phyloP scores from a whole-genome alignment of 2,888 invertebrate species.

The Syrista parreyssii region DNA sequence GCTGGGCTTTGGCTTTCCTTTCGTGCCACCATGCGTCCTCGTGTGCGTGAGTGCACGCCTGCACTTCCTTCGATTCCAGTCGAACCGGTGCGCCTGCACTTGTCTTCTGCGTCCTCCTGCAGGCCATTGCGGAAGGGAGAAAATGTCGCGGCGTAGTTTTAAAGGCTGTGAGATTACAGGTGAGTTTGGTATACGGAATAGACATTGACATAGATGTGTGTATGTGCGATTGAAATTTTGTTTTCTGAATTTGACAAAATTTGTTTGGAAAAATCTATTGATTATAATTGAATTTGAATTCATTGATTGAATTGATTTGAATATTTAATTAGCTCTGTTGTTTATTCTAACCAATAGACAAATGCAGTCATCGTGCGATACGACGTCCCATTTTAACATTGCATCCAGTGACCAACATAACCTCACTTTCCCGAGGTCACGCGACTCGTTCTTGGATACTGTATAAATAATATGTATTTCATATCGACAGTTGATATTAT shows the following conservation, averaged over 20 bases:
- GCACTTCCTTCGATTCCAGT: conserved; percentile 54
- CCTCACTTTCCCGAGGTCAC: background rate
- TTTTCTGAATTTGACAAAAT: background rate
- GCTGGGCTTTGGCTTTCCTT: conserved; percentile 47
- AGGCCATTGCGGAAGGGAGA: conserved; percentile 32
- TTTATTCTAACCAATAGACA: background rate
- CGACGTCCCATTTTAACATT: background rate
- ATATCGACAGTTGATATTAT: background rate
- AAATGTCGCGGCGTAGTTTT: conserved; percentile 41
- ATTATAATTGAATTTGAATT: too few relatives aligned
- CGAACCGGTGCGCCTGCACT: conserved; percentile 50
- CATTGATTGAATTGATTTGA: background rate
- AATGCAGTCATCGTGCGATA: background rate
- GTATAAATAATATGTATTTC: background rate
- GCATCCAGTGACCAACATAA: background rate
- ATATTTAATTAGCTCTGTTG: background rate
- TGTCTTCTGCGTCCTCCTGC: conserved; percentile 12
- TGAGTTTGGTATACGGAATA: background rate
- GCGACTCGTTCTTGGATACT: background rate
- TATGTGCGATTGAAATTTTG: background rate
- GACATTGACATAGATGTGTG: background rate
- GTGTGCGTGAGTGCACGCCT: conserved; percentile 36
- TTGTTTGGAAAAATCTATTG: background rate
- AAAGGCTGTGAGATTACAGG: conserved; percentile 30
- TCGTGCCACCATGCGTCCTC: conserved; percentile 31